Evolutionary conservation across 1,140 invertebrate genomes (phyloP).

Genomic region (Drosophila bifasciata): DNA sequence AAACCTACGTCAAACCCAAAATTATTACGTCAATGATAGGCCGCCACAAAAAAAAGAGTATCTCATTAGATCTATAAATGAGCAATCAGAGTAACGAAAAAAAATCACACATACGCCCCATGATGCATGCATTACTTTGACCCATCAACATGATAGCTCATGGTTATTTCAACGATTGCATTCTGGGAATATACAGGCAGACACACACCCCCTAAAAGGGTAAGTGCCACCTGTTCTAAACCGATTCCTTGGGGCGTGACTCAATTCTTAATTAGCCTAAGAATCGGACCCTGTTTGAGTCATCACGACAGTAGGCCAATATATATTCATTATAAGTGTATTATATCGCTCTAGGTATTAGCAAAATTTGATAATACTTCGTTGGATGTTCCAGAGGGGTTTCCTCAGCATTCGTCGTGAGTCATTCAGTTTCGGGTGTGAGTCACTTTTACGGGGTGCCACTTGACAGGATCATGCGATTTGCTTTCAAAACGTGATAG

Average conservation of each 20-base stretch:
- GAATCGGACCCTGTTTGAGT: constrained; percentile 32
- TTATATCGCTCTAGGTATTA: constrained; percentile 38
- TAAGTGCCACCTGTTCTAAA: constrained; percentile 7
- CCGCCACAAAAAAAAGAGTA: constrained; percentile 14
- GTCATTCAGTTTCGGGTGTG: constrained; percentile 30
- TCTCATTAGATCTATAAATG: constrained; percentile 39
- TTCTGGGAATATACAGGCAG: not conserved
- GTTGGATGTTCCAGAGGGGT: constrained; percentile 51
- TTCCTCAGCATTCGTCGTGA: constrained; percentile 54
- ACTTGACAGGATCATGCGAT: constrained; percentile 33
- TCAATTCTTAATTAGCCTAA: constrained; percentile 25
- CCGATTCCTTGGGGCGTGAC: constrained; percentile 34
- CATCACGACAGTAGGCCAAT: constrained; percentile 33
- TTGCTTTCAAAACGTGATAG: too few relatives aligned
- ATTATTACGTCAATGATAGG: constrained; percentile 27
- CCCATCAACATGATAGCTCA: constrained; percentile 4
- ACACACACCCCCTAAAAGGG: not conserved
- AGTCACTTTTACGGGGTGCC: constrained; percentile 25
- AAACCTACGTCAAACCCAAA: constrained; percentile 22
- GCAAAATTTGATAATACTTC: constrained; percentile 42
- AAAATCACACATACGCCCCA: constrained; percentile 31
- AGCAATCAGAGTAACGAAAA: constrained; percentile 7
- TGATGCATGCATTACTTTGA: constrained; percentile 13
- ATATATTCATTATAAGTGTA: not conserved
- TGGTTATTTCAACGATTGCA: constrained; percentile 30